Percentiles rank a stretch among this genome's conserved stretches.
Conservation (phyloP, 2,797 vertebrate genomes). For the Nannoperca obscura region DNA sequence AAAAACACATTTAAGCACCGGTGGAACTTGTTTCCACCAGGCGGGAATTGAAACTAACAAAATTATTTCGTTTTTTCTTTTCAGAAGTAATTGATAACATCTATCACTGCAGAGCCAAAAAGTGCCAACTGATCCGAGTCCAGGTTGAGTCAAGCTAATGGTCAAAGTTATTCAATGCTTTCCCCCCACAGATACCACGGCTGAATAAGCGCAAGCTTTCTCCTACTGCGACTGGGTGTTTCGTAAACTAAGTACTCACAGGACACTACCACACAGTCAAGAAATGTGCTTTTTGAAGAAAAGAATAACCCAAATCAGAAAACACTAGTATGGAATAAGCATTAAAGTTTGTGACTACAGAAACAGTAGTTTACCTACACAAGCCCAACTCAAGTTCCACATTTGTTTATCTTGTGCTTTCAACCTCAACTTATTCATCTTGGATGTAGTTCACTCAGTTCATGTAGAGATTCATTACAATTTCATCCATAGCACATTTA, state of each 20-base stretch:
- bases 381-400: neutral
- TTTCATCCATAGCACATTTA: neutral
- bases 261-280: neutral
- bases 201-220: neutral
- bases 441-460: neutral
- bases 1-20: constrained; percentile 12
- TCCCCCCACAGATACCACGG: neutral
- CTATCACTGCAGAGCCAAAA: neutral
- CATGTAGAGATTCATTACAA: neutral
- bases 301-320: neutral
- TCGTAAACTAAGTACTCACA: neutral
- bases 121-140: neutral
- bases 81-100: constrained; percentile 29
- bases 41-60: constrained; percentile 1
- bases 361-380: neutral
- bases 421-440: too few species aligned
- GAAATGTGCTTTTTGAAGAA: neutral
- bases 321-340: neutral
- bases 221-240: neutral
- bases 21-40: neutral
- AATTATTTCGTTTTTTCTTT: constrained; percentile 13
- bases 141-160: neutral
- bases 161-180: neutral
- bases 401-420: neutral
- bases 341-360: neutral